phyloP scores from a whole-genome alignment of 2,888 invertebrate genomes.

The Palloptera scutellata region DNA sequence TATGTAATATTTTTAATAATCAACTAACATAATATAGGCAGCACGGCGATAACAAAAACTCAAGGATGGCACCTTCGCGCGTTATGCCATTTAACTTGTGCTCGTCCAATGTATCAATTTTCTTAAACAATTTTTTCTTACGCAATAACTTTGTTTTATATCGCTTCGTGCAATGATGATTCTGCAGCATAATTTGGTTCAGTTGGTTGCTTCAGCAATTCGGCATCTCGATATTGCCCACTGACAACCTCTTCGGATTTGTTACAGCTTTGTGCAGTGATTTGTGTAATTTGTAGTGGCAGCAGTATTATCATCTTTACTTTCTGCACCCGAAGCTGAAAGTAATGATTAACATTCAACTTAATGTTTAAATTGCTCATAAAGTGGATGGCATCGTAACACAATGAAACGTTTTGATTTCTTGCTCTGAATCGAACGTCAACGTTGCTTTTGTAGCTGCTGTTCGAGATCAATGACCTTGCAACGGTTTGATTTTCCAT shows the following conservation, averaged over 20 bases:
- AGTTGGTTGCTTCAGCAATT: conserved; percentile 76
- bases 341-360: conserved; percentile 23
- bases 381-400: conserved; percentile 7
- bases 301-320: conserved; percentile 40
- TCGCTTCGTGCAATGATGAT: conserved; percentile 67
- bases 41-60: conserved; percentile 84
- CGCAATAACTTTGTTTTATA: conserved; percentile 68
- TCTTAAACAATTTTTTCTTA: conserved; percentile 66
- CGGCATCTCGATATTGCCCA: conserved; percentile 76
- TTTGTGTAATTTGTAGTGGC: conserved; percentile 14
- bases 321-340: conserved; percentile 51
- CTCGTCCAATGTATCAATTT: conserved; percentile 68
- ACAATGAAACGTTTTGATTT: conserved; percentile 68
- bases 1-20: neutral
- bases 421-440: conserved; percentile 80
- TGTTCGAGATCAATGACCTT: conserved; percentile 72
- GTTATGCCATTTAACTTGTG: conserved; percentile 68
- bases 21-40: conserved; percentile 62
- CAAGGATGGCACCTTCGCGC: conserved; percentile 85
- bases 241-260: conserved; percentile 53
- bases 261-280: conserved; percentile 33
- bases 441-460: conserved; percentile 79
- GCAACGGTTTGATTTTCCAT: conserved; percentile 66
- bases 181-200: conserved; percentile 73
- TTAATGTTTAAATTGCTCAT: conserved; percentile 10